A percentile compares a stretch with the other conserved stretches of the same genome.
These are phyloP conservation scores for Notothenia coriiceps DNA, from an alignment of 2,113 vertebrate genomes.

Conservation along the genomic window DNA sequence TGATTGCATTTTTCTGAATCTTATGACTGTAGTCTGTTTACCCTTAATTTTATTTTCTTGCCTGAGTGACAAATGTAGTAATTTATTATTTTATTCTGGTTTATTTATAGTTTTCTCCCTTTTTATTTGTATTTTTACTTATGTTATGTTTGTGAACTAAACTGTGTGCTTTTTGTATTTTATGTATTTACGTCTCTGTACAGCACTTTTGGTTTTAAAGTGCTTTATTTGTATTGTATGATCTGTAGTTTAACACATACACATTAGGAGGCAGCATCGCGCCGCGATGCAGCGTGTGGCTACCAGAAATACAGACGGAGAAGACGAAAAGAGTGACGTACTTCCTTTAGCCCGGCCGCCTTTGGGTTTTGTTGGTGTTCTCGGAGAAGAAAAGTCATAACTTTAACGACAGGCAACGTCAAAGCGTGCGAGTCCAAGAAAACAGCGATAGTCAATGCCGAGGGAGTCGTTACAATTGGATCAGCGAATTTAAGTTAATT, in stretches of 20 bases:
- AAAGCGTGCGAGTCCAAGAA: background rate
- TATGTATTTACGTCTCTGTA: too few species aligned
- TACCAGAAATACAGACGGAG: background rate
- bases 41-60: too few species aligned
- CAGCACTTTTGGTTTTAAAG: too few species aligned
- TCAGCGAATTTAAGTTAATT: background rate
- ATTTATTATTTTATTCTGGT: too few species aligned
- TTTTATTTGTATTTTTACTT: too few species aligned
- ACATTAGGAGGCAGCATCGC: slow-evolving; percentile 21
- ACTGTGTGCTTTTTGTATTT: too few species aligned
- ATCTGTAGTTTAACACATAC: background rate
- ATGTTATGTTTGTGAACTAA: too few species aligned
- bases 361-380: slow-evolving; percentile 4
- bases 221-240: too few species aligned
- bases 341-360: slow-evolving; percentile 35
- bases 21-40: too few species aligned
- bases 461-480: background rate
- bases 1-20: too few species aligned
- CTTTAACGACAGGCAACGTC: background rate
- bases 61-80: too few species aligned
- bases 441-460: background rate
- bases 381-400: slow-evolving; percentile 6
- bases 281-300: background rate
- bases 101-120: too few species aligned
- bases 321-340: slow-evolving; percentile 60